Conservation (phyloP, 2,797 vertebrate genomes). For the Paramormyrops hopkinsi region DNA sequence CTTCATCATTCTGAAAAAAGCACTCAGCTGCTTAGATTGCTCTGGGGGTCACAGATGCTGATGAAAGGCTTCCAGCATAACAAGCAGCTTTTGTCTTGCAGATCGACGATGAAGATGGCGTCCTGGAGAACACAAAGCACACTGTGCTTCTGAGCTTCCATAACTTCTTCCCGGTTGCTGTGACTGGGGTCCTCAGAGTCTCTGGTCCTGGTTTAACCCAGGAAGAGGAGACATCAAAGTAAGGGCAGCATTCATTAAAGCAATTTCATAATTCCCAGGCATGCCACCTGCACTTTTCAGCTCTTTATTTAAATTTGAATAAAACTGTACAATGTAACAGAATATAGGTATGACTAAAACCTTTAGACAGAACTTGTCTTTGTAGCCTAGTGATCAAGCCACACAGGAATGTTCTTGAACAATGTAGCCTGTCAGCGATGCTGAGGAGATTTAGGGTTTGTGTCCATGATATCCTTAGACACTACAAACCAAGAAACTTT, state of each 20-base stretch:
- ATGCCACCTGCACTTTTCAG: not conserved
- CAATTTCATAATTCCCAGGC: not conserved
- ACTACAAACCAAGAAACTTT: not conserved
- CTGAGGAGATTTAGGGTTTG: not conserved
- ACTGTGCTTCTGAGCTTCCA: conserved; percentile 49
- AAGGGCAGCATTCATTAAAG: conserved; percentile 11
- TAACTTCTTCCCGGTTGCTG: conserved; percentile 49
- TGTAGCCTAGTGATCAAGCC: not conserved
- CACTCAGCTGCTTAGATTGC: not conserved
- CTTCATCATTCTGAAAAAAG: not conserved
- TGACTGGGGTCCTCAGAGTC: conserved; percentile 53
- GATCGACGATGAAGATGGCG: conserved; percentile 41
- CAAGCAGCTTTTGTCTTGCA: conserved; percentile 29
- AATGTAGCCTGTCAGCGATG: not conserved
- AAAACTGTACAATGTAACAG: not conserved
- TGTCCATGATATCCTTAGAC: not conserved
- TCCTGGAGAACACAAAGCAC: conserved; percentile 34
- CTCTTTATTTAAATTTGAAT: not conserved
- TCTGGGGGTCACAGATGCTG: not conserved
- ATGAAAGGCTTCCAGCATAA: not conserved
- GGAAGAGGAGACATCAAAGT: conserved; percentile 50
- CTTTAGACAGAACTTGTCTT: not conserved
- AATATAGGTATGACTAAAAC: not conserved
- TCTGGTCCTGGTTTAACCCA: conserved; percentile 51
- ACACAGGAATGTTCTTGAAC: not conserved